Conservation (phyloP, 2,888 invertebrate genomes). For the Gnatocerus cornutus region DNA sequence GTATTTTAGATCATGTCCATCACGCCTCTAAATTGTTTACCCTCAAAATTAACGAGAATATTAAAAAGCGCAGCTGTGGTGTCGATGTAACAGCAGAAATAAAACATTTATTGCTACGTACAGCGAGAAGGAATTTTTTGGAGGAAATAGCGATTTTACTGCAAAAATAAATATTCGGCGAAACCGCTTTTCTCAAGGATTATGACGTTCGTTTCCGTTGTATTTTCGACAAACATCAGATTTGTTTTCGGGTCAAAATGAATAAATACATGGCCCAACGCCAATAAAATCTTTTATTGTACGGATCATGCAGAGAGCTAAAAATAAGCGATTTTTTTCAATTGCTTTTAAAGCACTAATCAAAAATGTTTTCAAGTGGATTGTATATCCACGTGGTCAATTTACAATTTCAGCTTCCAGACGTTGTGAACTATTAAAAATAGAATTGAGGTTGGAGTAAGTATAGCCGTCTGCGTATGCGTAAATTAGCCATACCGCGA, state of each 20-base stretch:
- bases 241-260: slow-evolving; percentile 16
- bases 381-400: slow-evolving; percentile 45
- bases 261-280: slow-evolving; percentile 16
- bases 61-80: slow-evolving; percentile 44
- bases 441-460: slow-evolving; percentile 47
- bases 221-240: slow-evolving; percentile 21
- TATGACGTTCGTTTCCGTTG: slow-evolving; percentile 26
- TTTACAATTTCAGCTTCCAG: slow-evolving; percentile 45
- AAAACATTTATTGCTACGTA: slow-evolving; percentile 34
- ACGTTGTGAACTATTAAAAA: slow-evolving; percentile 47
- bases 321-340: slow-evolving; percentile 34
- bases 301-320: slow-evolving; percentile 15
- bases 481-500: slow-evolving; percentile 16
- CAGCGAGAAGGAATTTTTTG: slow-evolving; percentile 14
- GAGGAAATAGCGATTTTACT: slow-evolving; percentile 24
- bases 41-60: slow-evolving; percentile 44
- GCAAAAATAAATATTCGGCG: slow-evolving; percentile 26
- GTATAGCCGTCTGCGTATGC: slow-evolving; percentile 34
- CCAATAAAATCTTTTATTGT: slow-evolving; percentile 26
- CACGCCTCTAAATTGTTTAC: slow-evolving; percentile 44
- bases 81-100: slow-evolving; percentile 39
- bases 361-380: slow-evolving; percentile 43
- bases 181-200: slow-evolving; percentile 20
- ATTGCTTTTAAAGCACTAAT: slow-evolving; percentile 29
- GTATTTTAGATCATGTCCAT: slow-evolving; percentile 41